Base-by-base conservation (phyloP, 2,113 vertebrate species). In the Chiloscyllium plagiosum region DNA sequence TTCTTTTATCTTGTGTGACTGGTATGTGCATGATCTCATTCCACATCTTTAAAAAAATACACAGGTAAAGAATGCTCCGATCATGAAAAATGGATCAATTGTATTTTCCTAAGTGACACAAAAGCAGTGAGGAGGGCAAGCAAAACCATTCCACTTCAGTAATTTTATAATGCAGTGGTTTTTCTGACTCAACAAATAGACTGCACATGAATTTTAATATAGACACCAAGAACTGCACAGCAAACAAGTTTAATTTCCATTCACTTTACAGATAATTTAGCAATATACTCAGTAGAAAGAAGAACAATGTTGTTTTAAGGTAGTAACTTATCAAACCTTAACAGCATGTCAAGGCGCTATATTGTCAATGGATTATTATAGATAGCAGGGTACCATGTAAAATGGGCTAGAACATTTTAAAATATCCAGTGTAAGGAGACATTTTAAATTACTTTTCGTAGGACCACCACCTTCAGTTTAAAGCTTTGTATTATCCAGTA, bases 11-110 rank as follows among this genome's bases (percentile, higher is more conserved):
- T 97, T 98, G 96, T 98, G 97, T 98, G 97, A 97, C 97, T 97
- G 98, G 97, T 98, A 97, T 98, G 98, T 98, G 97, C 96, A 96
- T 96, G 97, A 86, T 97, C 98, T 97, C 98, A 98, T 98, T 97
- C 97, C 97, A 97, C 97, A 92, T 97, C 97, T 97, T 98, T 97
- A 97, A 96, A 97, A 47, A 97, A 96, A 96, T 96, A 96, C 97
- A 96, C 97, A 98, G 98, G 98, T 98, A 98, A 98, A 96, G 95
- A 96, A 96, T 97, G 89, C 20, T 93, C 61, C 89, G 37, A 5
- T 37, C 33, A 33, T 95, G 66, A 29, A 47, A 72, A 70, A 72
- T 29, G 19, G 65, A 65, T 68, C 56, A 68, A 6, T 65, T 68
- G 61, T 66, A 93, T 17, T 37, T 66, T 37, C 20, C n/a, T 93